These are phyloP conservation scores for Apis florea DNA, from an alignment of 1,140 invertebrate species.

Conservation along the genomic window DNA sequence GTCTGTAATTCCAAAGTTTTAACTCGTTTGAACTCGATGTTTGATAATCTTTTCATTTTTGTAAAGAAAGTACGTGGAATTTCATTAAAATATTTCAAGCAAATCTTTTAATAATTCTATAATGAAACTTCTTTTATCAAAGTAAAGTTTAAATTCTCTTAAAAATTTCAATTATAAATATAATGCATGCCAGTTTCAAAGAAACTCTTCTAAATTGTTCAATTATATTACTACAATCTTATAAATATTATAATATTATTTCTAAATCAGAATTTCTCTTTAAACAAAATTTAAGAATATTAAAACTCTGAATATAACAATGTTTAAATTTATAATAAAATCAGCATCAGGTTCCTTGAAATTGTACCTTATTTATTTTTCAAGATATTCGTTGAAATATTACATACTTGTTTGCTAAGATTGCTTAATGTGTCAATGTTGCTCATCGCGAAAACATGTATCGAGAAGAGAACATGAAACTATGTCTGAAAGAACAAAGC, in stretches of 20 bases:
- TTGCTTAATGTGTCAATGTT: background rate
- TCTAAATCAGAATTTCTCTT: background rate
- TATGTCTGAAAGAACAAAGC: constrained; percentile 3
- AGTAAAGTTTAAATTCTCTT: background rate
- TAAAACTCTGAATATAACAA: background rate
- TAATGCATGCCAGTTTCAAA: background rate
- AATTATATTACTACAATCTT: background rate
- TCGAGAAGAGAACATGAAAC: background rate
- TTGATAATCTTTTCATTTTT: too few relatives aligned
- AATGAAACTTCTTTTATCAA: background rate
- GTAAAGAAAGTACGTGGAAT: too few relatives aligned
- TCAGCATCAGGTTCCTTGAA: background rate
- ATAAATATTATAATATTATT: background rate
- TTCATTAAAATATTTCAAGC: too few relatives aligned
- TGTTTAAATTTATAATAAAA: background rate
- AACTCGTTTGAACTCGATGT: too few relatives aligned
- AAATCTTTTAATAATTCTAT: too few relatives aligned
- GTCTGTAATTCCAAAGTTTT: too few relatives aligned
- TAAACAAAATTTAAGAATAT: background rate
- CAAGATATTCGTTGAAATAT: background rate
- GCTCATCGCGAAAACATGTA: constrained; percentile 2
- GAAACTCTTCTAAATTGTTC: background rate
- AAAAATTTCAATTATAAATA: background rate
- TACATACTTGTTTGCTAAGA: background rate
- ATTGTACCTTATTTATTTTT: background rate